A percentile compares a stretch with the other conserved stretches of the same genome.
Evolutionary conservation across 2,888 invertebrate species (phyloP).

Genomic region (Creontiades dilutus): DNA sequence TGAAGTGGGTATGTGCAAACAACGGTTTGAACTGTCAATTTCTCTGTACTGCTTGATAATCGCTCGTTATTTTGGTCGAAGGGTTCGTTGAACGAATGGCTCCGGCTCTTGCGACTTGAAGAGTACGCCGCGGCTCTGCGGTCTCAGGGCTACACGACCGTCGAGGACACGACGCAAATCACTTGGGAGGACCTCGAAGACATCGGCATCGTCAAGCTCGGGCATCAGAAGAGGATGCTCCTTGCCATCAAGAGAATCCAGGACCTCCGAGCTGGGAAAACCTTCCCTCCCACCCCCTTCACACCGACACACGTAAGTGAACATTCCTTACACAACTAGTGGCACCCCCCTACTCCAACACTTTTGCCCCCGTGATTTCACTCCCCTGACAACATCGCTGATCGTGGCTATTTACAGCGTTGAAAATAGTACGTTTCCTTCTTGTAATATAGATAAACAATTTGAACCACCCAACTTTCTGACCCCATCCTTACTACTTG

Average conservation of each 20-base stretch:
- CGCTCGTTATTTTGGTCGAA: slow-evolving; percentile 77
- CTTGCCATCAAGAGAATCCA: slow-evolving; percentile 97
- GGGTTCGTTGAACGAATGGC: slow-evolving; percentile 97
- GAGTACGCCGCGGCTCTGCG: slow-evolving; percentile 94
- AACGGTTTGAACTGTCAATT: no score
- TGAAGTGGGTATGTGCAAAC: no score
- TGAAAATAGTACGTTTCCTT: no score
- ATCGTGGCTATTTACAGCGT: no score
- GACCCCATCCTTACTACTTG: no score
- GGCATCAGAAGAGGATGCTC: slow-evolving; percentile 98
- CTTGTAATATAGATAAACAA: no score
- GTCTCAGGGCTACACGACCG: slow-evolving; percentile 95
- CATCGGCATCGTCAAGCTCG: slow-evolving; percentile 94
- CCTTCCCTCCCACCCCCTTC: slow-evolving; percentile 77
- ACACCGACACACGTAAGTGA: slow-evolving; percentile 77
- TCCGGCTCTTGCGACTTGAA: slow-evolving; percentile 92
- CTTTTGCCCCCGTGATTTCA: no score
- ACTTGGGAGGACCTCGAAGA: slow-evolving; percentile 99
- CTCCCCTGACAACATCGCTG: no score
- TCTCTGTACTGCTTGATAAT: background rate
- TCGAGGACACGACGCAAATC: slow-evolving; percentile 95
- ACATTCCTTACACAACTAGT: no score
- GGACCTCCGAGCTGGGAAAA: slow-evolving; percentile 92
- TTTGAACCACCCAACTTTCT: no score
- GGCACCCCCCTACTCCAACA: no score